Evolutionary conservation across 2,888 invertebrate species (phyloP).

Genomic region (Tridacna gigas): DNA sequence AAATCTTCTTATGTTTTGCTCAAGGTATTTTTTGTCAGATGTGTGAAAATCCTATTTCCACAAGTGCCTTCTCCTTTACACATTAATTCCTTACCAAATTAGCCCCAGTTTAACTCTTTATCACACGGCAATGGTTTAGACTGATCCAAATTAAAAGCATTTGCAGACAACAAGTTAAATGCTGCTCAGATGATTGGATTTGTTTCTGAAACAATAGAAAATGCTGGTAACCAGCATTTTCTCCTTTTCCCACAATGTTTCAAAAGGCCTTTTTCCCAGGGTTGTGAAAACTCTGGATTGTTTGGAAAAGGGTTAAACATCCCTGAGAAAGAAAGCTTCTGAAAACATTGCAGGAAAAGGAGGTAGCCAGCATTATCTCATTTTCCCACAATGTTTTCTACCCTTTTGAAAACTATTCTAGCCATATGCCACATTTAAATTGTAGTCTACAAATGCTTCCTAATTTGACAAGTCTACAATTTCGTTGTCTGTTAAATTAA

Average conservation of each 20-base stretch:
- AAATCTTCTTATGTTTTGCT: too few species aligned
- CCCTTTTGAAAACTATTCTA: neutral
- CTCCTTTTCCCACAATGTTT: neutral
- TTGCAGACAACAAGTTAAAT: neutral
- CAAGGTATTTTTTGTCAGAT: too few species aligned
- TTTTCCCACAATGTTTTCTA: neutral
- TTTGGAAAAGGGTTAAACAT: neutral
- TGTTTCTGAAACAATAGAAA: neutral
- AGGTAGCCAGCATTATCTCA: neutral
- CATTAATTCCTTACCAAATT: too few species aligned
- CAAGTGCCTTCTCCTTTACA: too few species aligned
- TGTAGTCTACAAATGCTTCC: neutral
- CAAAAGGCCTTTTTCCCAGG: neutral
- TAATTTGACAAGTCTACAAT: neutral
- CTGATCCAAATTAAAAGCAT: neutral
- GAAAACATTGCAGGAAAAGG: neutral
- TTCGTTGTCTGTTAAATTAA: too few species aligned
- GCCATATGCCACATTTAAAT: too few species aligned
- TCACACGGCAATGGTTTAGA: neutral
- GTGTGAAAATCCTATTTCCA: too few species aligned
- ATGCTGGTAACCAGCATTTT: neutral
- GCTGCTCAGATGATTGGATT: neutral
- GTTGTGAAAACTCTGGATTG: neutral
- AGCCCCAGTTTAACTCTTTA: neutral
- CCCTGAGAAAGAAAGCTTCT: neutral